Percentiles rank a stretch among this genome's conserved stretches.
phyloP scores from a whole-genome alignment of 2,888 invertebrate genomes.

The Ceriagrion tenellum region DNA sequence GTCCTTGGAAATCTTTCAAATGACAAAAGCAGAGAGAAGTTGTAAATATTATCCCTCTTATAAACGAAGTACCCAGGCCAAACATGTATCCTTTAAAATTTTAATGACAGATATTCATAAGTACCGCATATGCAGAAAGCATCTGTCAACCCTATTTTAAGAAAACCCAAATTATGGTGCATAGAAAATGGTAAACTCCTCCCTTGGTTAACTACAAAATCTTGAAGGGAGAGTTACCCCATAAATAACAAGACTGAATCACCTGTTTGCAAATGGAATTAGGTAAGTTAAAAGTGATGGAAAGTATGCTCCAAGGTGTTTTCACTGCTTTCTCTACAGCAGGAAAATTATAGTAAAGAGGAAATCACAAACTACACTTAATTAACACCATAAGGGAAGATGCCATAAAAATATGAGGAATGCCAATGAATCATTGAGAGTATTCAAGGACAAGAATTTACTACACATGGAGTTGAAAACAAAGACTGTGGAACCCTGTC shows the following conservation, averaged over 20 bases:
- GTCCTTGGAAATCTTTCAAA: not conserved
- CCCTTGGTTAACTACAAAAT: not conserved
- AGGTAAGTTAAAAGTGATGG: not conserved
- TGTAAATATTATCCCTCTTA: not conserved
- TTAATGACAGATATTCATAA: not conserved
- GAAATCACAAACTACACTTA: constrained; percentile 2
- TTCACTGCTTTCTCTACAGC: not conserved
- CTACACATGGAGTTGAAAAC: not conserved
- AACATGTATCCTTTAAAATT: not conserved
- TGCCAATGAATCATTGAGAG: constrained; percentile 14
- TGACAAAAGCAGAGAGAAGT: not conserved
- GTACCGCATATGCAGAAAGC: not conserved
- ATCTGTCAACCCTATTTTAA: not conserved
- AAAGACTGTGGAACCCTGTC: not conserved
- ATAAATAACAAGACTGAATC: not conserved
- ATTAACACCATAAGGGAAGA: not conserved
- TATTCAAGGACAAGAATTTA: not conserved
- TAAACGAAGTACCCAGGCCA: not conserved
- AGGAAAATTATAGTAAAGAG: not conserved
- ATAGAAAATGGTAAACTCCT: not conserved
- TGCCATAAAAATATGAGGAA: not conserved
- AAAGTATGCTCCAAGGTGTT: not conserved
- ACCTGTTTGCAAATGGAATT: constrained; percentile 21
- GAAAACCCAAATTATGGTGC: not conserved
- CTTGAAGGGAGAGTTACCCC: not conserved